phyloP scores from a whole-genome alignment of 2,113 vertebrate species.

The Boulengeromyrus knoepffleri region DNA sequence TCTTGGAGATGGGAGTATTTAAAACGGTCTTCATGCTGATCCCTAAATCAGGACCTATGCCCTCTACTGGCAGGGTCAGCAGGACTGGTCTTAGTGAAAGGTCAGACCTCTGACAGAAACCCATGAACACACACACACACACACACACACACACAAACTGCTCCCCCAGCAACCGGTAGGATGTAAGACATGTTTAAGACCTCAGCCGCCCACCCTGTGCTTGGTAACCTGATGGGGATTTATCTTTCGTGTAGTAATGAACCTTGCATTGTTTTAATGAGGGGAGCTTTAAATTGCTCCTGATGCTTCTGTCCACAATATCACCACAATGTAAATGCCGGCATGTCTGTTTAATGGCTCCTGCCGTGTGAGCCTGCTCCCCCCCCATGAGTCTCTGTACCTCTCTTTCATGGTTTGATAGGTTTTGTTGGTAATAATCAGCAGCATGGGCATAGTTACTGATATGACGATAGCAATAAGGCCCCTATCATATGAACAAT shows the following conservation, averaged over 20 bases:
- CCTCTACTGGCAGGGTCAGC: background rate
- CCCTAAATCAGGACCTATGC: background rate
- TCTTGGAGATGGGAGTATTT: background rate
- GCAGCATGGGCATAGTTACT: background rate
- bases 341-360: slow-evolving; percentile 31
- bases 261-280: slow-evolving; percentile 23
- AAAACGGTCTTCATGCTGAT: background rate
- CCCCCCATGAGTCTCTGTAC: background rate
- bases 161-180: background rate
- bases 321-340: slow-evolving; percentile 36
- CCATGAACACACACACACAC: background rate
- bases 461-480: background rate
- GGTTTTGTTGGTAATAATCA: background rate
- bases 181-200: background rate
- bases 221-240: slow-evolving; percentile 28
- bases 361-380: slow-evolving; percentile 25
- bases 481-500: slow-evolving; percentile 1
- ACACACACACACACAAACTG: background rate
- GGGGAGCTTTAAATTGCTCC: slow-evolving; percentile 26
- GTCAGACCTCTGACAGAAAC: background rate
- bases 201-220: slow-evolving; percentile 28
- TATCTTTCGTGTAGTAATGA: slow-evolving; percentile 25
- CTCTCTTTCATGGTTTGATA: background rate
- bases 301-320: slow-evolving; percentile 34
- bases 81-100: background rate